Base-by-base conservation (phyloP, 2,113 vertebrate species). In the Rhinoderma darwinii region DNA sequence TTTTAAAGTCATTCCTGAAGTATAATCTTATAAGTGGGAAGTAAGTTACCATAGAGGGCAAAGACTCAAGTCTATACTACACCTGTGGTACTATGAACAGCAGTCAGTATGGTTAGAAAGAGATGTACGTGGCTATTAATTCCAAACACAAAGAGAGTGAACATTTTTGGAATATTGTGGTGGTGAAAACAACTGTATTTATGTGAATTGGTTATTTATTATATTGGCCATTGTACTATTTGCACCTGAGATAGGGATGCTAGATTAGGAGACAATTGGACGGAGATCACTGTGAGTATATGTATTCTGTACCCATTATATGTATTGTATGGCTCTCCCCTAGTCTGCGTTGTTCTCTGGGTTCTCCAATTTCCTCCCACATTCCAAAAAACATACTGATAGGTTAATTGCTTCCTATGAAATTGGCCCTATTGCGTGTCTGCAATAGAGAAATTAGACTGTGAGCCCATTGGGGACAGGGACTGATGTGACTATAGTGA, bases 41-140 rank as follows among this genome's bases (percentile, higher is more conserved):
- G 54, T 50, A 47, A 43, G 35, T 75, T 63, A 87, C 32, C 27
- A 43, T 27, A 87, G 66, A 75, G 86, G 86, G 79, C 86, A 87
- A 30, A 10, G 51, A 82, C 37, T 51, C 15, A 5, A n/a, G 47
- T 86, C 35, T 81, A 78, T 79, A 54, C 35, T 50, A n/a, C 44
- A 70, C 37, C 76, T 80, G 74, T 47, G 44, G 84, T 72, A 37
- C 39, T 44, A 54, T 37, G 32, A 35, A 41, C 22, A 22, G 20
- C 10, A 56, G 61, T 35, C 61, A 35, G 37, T 66, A 17, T 61
- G 18, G 72, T 15, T 43, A 84, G 20, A 56, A 41, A 76, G 20
- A 72, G 32, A 41, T 39, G 61, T 9, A 37, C 7, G 47, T 70
- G 25, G 20, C 25, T 39, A 56, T 81, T 87, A n/a, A 32, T 82